phyloP scores from a whole-genome alignment of 2,888 invertebrate genomes.

The Cataglyphis altisquamis region DNA sequence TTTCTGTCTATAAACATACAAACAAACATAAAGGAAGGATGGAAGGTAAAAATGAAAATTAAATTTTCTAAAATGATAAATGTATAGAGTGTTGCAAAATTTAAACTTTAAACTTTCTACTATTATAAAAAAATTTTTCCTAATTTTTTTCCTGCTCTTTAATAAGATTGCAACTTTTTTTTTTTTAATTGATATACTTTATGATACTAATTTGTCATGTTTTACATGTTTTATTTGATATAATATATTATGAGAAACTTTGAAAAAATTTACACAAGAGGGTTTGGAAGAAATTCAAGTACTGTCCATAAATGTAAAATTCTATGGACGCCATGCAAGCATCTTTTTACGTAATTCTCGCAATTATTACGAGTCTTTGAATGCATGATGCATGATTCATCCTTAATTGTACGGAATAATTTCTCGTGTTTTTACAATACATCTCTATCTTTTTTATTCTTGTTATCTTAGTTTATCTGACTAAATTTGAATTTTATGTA shows the following conservation, averaged over 20 bases:
- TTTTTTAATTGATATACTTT: neutral
- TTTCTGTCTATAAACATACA: neutral
- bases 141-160: neutral
- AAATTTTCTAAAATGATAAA: neutral
- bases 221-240: neutral
- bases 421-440: constrained; percentile 62
- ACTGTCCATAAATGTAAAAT: neutral
- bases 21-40: neutral
- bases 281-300: neutral
- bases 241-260: neutral
- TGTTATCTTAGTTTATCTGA: constrained; percentile 8
- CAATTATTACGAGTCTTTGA: constrained; percentile 62
- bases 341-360: constrained; percentile 74
- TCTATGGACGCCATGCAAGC: neutral
- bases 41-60: neutral
- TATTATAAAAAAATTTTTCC: neutral
- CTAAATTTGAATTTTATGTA: neutral
- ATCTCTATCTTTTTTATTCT: neutral
- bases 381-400: constrained; percentile 77
- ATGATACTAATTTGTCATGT: neutral
- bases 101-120: neutral
- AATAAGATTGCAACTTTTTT: neutral
- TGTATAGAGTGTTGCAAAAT: neutral
- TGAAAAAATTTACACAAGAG: neutral
- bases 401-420: constrained; percentile 70